Evolutionary conservation across 2,888 invertebrate species (phyloP).

Genomic region (Hirtodrosophila cameraria): DNA sequence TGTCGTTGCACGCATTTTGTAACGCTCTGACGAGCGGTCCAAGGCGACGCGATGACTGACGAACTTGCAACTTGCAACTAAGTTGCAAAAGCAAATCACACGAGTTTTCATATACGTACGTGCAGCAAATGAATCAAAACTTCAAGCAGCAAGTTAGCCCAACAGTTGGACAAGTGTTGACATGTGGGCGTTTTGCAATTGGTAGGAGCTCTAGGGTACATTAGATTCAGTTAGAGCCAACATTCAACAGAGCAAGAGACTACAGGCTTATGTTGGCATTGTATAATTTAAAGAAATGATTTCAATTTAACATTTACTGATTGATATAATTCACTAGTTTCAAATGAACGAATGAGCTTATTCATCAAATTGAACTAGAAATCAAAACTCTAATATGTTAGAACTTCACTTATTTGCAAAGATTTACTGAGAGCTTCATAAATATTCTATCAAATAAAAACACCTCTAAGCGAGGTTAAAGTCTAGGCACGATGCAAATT

Average conservation of each 20-base stretch:
- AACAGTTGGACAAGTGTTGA: slow-evolving; percentile 40
- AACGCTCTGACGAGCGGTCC: slow-evolving; percentile 27
- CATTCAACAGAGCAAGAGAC: background rate
- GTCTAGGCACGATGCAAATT: too few species aligned
- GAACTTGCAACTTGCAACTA: slow-evolving; percentile 37
- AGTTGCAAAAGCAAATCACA: slow-evolving; percentile 55
- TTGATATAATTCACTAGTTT: too few species aligned
- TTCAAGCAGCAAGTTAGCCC: slow-evolving; percentile 38
- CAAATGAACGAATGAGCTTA: too few species aligned
- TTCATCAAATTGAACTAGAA: too few species aligned
- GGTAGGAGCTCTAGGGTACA: slow-evolving; percentile 6
- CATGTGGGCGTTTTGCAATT: slow-evolving; percentile 28
- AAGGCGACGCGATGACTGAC: slow-evolving; percentile 31
- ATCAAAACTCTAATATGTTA: too few species aligned
- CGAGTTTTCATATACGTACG: slow-evolving; percentile 47
- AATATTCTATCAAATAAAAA: too few species aligned
- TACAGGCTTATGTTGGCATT: background rate
- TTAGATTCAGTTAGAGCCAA: slow-evolving; percentile 15
- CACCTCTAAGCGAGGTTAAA: too few species aligned
- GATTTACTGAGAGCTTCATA: too few species aligned
- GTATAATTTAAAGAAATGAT: background rate
- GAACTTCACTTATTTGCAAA: too few species aligned
- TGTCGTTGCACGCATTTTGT: slow-evolving; percentile 47
- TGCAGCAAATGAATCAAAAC: slow-evolving; percentile 66
- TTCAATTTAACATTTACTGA: background rate